A percentile compares a stretch with the other conserved stretches of the same genome.
Conservation (phyloP, 2,797 vertebrate genomes). For the Bryconaethiops microstoma region DNA sequence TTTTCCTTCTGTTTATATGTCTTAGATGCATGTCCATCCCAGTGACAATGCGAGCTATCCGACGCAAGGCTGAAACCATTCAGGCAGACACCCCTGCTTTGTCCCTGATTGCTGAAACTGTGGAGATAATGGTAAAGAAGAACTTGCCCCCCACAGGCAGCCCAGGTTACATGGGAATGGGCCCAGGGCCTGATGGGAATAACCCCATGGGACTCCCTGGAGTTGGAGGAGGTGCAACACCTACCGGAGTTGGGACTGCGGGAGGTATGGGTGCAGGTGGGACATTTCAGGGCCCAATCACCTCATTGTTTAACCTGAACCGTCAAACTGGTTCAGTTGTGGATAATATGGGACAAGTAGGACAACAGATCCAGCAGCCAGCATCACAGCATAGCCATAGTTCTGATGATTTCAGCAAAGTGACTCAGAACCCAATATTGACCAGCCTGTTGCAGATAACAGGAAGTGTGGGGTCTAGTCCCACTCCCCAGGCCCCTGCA, state of each 20-base stretch:
- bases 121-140: slow-evolving; percentile 98
- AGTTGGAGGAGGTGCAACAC: slow-evolving; percentile 80
- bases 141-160: slow-evolving; percentile 94
- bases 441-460: slow-evolving; percentile 97
- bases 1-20: not conserved
- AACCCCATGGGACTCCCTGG: slow-evolving; percentile 91
- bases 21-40: slow-evolving; percentile 98
- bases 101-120: slow-evolving; percentile 96
- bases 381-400: slow-evolving; percentile 71
- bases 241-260: slow-evolving; percentile 75
- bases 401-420: slow-evolving; percentile 96
- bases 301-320: slow-evolving; percentile 87
- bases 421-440: slow-evolving; percentile 98
- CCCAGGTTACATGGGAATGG: slow-evolving; percentile 91
- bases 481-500: slow-evolving; percentile 84
- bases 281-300: slow-evolving; percentile 87
- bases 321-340: slow-evolving; percentile 77
- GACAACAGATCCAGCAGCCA: slow-evolving; percentile 66
- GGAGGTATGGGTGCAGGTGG: slow-evolving; percentile 58
- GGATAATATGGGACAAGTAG: slow-evolving; percentile 71
- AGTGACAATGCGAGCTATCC: slow-evolving; percentile 97
- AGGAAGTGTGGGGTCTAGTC: slow-evolving; percentile 93
- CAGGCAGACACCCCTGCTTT: slow-evolving; percentile 97
- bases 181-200: slow-evolving; percentile 71
- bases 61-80: slow-evolving; percentile 97